Base-by-base conservation (phyloP, 2,113 vertebrate species). In the Hoplias malabaricus region DNA sequence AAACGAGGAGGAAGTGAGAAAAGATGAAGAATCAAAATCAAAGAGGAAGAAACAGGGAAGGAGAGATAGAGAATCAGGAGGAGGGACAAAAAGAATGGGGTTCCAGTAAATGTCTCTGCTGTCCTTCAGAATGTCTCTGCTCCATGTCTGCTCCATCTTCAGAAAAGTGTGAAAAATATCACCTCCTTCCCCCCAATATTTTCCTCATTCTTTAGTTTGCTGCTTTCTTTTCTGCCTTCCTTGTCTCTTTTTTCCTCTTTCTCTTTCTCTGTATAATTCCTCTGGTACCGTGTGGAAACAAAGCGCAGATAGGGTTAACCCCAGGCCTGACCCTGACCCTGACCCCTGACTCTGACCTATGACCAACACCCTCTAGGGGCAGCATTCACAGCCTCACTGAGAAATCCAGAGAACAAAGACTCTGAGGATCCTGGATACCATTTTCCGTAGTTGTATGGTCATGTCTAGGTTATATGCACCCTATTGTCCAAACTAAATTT, bases 311-410 rank as follows among this genome's bases (percentile, higher is more conserved):
- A 70, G 21, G 40, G 23, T 48, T 29, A 50, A 59, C 66, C 56
- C 23, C 14, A n/a, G 34, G 14, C 9, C 59, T 29, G n/a, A 31
- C 67, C 23, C 46, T 21, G 67, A 46, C 50, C 53, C 66, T 76
- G 61, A 75, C 62, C 48, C 48, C 48, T 3, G 5, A 9, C 1
- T 62, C 61, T 67, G 74, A 76, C 74, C 74, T n/a, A 42, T 76
- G 25, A 31, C 23, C n/a, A 6, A 6, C 48, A 2, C n/a, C n/a
- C 48, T 11, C 40, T 14, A 54, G 27, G 4, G 40, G 40, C 40
- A 42, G 40, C 48, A 21, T 21, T 23, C 5, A 53, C 48, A 53
- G 48, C 48, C 48, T 53, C n/a, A 21, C 48, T 0, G n/a, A 53
- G n/a, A 53, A 8, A 19, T 3, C 16, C 1, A 25, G 21, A 66